These are phyloP conservation scores for Zaprionus capensis DNA, from an alignment of 1,140 invertebrate genomes.

Conservation along the genomic window DNA sequence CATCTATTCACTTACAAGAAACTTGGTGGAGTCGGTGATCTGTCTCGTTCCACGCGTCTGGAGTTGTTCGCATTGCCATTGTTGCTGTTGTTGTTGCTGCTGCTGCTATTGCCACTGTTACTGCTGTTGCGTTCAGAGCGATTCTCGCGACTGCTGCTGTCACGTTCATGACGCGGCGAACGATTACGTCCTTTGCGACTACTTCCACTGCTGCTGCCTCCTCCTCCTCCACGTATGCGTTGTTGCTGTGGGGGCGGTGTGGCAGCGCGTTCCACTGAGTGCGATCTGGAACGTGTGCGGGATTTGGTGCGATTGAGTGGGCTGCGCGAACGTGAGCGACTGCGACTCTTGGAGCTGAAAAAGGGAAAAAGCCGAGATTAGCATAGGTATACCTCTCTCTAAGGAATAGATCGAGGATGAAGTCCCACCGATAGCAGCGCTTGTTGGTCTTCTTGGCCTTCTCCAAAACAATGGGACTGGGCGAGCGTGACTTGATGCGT, in stretches of 20 bases:
- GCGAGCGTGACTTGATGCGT: constrained; percentile 89
- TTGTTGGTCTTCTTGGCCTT: constrained; percentile 86
- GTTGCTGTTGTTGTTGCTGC: constrained; percentile 40
- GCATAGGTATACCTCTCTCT: neutral
- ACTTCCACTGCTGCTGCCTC: constrained; percentile 47
- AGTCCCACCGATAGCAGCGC: constrained; percentile 68
- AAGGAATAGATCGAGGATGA: neutral
- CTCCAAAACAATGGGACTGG: constrained; percentile 91
- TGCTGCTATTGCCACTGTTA: constrained; percentile 37
- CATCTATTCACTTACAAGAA: constrained; percentile 87
- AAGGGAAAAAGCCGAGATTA: neutral
- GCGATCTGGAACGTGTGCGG: constrained; percentile 86
- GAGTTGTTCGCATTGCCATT: constrained; percentile 48
- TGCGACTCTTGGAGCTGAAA: constrained; percentile 86
- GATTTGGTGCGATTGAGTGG: constrained; percentile 46
- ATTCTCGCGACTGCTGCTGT: constrained; percentile 52
- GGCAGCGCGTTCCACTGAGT: constrained; percentile 63
- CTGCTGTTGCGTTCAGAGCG: constrained; percentile 49
- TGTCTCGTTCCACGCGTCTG: constrained; percentile 84
- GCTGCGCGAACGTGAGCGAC: constrained; percentile 84
- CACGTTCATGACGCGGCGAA: constrained; percentile 75
- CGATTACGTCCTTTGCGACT: constrained; percentile 71
- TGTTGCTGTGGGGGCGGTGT: constrained; percentile 57
- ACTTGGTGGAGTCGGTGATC: constrained; percentile 92
- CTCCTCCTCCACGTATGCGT: constrained; percentile 61